Evolutionary conservation across 2,888 invertebrate genomes (phyloP), one percentile per base, ranked within the genome.

Genomic region (Mesochorus sp.): DNA sequence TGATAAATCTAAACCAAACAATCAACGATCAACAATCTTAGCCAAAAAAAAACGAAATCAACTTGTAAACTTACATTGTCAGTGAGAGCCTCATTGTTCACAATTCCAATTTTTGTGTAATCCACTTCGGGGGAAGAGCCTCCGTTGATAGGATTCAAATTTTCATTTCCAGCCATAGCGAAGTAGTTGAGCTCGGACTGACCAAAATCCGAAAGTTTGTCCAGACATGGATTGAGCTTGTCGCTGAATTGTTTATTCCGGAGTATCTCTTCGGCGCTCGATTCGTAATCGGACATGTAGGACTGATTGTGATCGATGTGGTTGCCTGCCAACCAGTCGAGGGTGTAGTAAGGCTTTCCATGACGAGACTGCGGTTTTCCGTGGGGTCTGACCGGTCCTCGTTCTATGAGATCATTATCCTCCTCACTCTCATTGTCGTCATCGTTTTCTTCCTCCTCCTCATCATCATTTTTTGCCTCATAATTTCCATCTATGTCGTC

Each of bases 361-460:
- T 73, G 72, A 42, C 71, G 75, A 24, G 62, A 81, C 2, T 83
- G 61, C n/a, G 34, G 19, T 8, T 79, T 68, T 2, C 59, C 12
- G 0, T 82, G 82, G 0, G 85, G 81, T 51, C 84, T 86, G 4
- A 85, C 80, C 2, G 88, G 88, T 2, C 87, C 88, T 0, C 88
- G 85, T 55, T 84, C 83, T 5, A 85, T 76, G 1, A 87, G 74
- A 42, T 82, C 82, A 0, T 80, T 77, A 0, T 81, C 71, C 4
- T 80, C 75, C 31, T 44, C 49, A 26, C 34, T 34, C 26, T 47
- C 55, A 31, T 74, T 51, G 5, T 74, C 59, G 8, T 72, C 62
- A 5, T 78, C 64, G 55, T 49, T 47, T 31, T 79, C 59, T n/a
- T 57, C 72, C n/a, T 72, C 53, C 28, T 51, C 37, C 8, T 4